Conservation (phyloP, 2,113 vertebrate species). For the Rafetus swinhoei region DNA sequence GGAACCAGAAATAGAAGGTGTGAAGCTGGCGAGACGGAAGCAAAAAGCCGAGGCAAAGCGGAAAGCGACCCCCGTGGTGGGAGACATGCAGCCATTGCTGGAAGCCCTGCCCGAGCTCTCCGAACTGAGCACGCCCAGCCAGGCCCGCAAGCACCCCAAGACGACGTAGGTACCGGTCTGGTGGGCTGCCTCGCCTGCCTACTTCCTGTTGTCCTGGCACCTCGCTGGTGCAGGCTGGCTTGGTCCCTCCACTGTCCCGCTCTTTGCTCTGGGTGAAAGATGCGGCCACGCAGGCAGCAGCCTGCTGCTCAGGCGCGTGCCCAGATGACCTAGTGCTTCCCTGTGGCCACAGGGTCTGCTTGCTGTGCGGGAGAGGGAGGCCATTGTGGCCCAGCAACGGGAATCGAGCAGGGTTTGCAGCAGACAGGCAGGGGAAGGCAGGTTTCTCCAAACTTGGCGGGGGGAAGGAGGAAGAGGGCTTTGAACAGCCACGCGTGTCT, state of each 20-base stretch:
- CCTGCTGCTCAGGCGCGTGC: not conserved
- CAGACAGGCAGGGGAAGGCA: not conserved
- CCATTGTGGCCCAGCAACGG: not conserved
- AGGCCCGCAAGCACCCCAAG: constrained; percentile 48
- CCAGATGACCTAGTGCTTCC: not conserved
- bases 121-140: constrained; percentile 68
- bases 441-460: not conserved
- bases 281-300: not conserved
- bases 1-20: constrained; percentile 86
- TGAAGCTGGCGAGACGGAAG: constrained; percentile 84
- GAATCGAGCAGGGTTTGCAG: not conserved
- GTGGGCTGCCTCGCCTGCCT: not conserved
- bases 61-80: constrained; percentile 86
- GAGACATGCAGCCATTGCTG: constrained; percentile 88
- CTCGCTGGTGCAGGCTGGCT: not conserved
- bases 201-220: not conserved
- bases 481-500: not conserved
- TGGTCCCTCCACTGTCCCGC: not conserved
- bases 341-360: too few relatives aligned
- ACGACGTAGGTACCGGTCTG: constrained; percentile 60
- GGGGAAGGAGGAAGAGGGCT: not conserved
- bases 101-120: constrained; percentile 91
- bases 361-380: not conserved
- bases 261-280: not conserved
- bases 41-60: constrained; percentile 79